These are phyloP conservation scores for Hypocryptadius cinnamomeus DNA, from an alignment of 2,113 vertebrate genomes.

Conservation along the genomic window DNA sequence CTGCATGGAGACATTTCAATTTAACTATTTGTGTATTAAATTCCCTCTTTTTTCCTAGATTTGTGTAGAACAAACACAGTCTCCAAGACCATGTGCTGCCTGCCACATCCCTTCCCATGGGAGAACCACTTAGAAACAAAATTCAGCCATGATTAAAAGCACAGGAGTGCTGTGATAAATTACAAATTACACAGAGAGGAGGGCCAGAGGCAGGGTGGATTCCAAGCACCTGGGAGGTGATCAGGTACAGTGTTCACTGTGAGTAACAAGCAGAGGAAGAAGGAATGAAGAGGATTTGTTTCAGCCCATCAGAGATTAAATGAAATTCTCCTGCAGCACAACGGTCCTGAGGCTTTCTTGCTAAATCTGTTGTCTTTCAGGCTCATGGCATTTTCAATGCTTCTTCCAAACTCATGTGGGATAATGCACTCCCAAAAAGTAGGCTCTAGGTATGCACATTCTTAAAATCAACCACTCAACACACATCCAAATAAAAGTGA, in stretches of 20 bases:
- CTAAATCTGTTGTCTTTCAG: slow-evolving; percentile 20
- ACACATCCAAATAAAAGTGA: slow-evolving; percentile 83
- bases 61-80: not conserved
- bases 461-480: slow-evolving; percentile 55
- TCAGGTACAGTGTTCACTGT: not conserved
- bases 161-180: not conserved
- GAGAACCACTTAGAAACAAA: not conserved
- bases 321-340: not conserved
- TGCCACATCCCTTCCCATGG: not conserved
- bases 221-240: not conserved
- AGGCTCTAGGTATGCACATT: slow-evolving; percentile 82
- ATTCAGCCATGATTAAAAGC: not conserved
- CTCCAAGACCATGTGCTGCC: not conserved
- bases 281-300: not conserved
- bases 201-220: not conserved
- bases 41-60: too few species aligned
- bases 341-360: not conserved
- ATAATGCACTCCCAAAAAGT: slow-evolving; percentile 72
- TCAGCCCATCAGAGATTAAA: not conserved
- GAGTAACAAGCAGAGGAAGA: not conserved
- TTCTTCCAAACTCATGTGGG: slow-evolving; percentile 29
- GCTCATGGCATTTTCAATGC: slow-evolving; percentile 12
- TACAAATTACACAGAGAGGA: not conserved
- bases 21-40: fast-evolving
- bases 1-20: not conserved